Evolutionary conservation across 2,888 invertebrate species (phyloP).

Genomic region (Cyclophora punctaria): DNA sequence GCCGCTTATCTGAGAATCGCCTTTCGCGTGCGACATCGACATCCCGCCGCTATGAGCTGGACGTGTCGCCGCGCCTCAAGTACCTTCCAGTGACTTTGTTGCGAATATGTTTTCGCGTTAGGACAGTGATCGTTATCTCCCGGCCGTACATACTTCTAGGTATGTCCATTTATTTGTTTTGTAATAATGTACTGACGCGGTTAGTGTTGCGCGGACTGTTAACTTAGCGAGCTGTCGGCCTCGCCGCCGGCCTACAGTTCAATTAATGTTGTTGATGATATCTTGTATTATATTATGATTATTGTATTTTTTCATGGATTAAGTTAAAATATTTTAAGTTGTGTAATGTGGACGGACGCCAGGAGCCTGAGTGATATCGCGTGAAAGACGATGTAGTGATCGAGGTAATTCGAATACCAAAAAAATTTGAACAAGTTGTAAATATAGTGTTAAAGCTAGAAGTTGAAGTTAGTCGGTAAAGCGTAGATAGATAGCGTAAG

Average conservation of each 20-base stretch:
- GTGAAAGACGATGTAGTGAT: constrained; percentile 59
- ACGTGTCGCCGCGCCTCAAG: constrained; percentile 64
- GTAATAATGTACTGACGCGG: constrained; percentile 48
- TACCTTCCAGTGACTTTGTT: constrained; percentile 53
- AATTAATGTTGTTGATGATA: constrained; percentile 67
- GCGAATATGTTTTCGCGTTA: constrained; percentile 47
- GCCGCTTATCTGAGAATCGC: constrained; percentile 79
- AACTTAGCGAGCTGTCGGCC: constrained; percentile 43
- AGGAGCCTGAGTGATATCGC: constrained; percentile 43
- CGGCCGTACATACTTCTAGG: constrained; percentile 65
- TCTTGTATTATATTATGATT: constrained; percentile 70
- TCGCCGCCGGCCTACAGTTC: constrained; percentile 44
- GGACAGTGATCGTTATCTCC: constrained; percentile 63
- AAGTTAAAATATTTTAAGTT: constrained; percentile 67
- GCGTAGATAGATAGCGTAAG: constrained; percentile 65
- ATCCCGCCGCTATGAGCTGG: constrained; percentile 77
- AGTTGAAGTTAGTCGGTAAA: constrained; percentile 58
- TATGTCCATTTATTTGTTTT: constrained; percentile 71
- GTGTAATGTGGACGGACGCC: constrained; percentile 56
- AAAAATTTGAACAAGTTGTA: constrained; percentile 74
- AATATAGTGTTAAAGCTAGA: constrained; percentile 68
- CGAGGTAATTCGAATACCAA: constrained; percentile 73
- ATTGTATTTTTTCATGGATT: constrained; percentile 71
- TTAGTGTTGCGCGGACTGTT: constrained; percentile 62
- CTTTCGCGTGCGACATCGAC: constrained; percentile 78